Conservation (phyloP, 2,888 invertebrate genomes). For the Cremastinae sp. region DNA sequence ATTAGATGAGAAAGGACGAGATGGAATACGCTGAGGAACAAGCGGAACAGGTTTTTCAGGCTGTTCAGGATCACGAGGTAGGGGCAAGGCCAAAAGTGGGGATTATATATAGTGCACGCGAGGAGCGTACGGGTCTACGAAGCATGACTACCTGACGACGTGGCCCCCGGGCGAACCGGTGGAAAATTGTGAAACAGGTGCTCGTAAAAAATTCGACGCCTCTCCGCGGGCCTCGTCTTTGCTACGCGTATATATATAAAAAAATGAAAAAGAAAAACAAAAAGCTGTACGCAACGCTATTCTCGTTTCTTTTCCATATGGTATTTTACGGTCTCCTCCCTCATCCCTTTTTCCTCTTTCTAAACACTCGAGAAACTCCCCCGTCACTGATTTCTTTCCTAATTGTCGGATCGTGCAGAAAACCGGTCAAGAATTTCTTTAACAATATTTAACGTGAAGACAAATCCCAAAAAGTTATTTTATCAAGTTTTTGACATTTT, state of each 20-base stretch:
- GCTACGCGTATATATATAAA: not conserved
- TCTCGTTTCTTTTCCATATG: conserved; percentile 31
- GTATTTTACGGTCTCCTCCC: conserved; percentile 36
- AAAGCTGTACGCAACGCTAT: not conserved
- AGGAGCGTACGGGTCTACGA: conserved; percentile 66
- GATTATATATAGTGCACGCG: conserved; percentile 62
- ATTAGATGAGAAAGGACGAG: conserved; percentile 45
- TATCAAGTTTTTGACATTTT: too few relatives aligned
- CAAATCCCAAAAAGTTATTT: too few relatives aligned
- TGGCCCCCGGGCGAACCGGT: conserved; percentile 68
- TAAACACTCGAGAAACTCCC: conserved; percentile 38
- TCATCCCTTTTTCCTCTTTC: conserved; percentile 30
- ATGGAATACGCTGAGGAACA: conserved; percentile 54
- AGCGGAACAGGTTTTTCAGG: conserved; percentile 75
- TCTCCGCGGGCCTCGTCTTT: conserved; percentile 33
- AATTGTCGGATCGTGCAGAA: too few relatives aligned
- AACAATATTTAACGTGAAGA: too few relatives aligned
- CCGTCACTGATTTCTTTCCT: conserved; percentile 16
- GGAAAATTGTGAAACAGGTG: conserved; percentile 76
- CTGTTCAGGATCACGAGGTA: conserved; percentile 65
- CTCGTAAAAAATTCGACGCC: conserved; percentile 65
- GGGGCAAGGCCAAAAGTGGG: conserved; percentile 24
- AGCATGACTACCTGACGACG: conserved; percentile 76
- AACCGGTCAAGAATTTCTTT: too few relatives aligned
- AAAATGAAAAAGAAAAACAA: not conserved